A percentile compares a stretch with the other conserved stretches of the same genome.
These are phyloP conservation scores for Sorex araneus DNA, from an alignment of 2,113 vertebrate species.

Conservation along the genomic window DNA sequence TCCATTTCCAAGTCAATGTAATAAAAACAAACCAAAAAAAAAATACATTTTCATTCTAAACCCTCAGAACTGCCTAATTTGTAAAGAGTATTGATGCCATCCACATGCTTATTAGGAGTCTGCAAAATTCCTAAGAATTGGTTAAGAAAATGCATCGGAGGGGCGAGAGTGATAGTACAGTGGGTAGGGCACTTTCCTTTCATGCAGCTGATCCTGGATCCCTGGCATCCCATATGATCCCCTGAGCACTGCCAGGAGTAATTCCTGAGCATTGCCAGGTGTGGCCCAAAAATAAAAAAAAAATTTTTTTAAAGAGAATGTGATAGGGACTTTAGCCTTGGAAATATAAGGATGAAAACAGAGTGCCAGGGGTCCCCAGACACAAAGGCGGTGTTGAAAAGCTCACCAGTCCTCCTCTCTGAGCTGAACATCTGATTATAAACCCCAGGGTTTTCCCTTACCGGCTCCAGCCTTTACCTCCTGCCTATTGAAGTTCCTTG, in stretches of 20 bases:
- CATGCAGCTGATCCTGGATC: too few species aligned
- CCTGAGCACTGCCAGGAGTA: too few species aligned
- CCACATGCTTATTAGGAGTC: not conserved
- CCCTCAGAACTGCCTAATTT: slow-evolving; percentile 27
- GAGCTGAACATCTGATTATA: not conserved
- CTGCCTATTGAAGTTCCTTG: not conserved
- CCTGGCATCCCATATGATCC: too few species aligned
- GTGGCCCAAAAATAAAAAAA: not conserved
- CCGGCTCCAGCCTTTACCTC: not conserved
- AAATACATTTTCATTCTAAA: slow-evolving; percentile 31
- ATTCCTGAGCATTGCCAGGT: too few species aligned
- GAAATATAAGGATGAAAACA: not conserved
- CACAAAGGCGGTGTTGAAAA: not conserved
- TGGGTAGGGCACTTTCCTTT: too few species aligned
- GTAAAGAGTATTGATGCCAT: not conserved
- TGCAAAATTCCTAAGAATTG: too few species aligned
- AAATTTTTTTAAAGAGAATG: too few species aligned
- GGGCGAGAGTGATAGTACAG: too few species aligned
- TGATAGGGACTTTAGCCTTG: not conserved
- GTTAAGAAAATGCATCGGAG: not conserved
- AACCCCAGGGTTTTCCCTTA: not conserved
- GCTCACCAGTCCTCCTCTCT: not conserved
- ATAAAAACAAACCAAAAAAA: slow-evolving; percentile 50
- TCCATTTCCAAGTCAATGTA: slow-evolving; percentile 13
- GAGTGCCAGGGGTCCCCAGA: not conserved